These are phyloP conservation scores for Agonopterix alstromeriana DNA, from an alignment of 2,888 invertebrate genomes.

Conservation along the genomic window DNA sequence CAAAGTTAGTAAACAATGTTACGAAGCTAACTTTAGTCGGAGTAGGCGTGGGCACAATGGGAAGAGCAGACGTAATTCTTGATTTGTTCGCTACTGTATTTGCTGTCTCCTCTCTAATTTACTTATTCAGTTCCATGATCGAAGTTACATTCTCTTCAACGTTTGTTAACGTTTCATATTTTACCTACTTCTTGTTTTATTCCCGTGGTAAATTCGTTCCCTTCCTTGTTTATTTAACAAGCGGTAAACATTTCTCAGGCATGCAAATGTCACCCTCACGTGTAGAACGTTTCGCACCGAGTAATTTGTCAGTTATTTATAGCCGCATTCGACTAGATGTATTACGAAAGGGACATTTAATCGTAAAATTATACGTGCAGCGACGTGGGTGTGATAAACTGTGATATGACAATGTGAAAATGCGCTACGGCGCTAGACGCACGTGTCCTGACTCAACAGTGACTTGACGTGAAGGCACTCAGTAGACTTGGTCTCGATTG, in stretches of 20 bases:
- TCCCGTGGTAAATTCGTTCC: conserved; percentile 14
- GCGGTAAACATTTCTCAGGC: conserved; percentile 52
- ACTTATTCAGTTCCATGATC: too few species aligned
- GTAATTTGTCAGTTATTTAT: conserved; percentile 72
- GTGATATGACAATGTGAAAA: conserved; percentile 66
- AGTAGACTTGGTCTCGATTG: conserved; percentile 4
- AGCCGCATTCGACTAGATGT: conserved; percentile 46
- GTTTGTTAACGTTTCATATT: background rate
- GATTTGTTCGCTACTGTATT: background rate
- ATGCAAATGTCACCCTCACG: conserved; percentile 62
- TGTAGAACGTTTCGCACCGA: conserved; percentile 44
- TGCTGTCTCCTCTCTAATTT: too few species aligned
- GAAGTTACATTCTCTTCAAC: too few species aligned
- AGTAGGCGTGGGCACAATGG: background rate
- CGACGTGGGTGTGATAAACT: conserved; percentile 64
- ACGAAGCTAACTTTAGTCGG: conserved; percentile 1
- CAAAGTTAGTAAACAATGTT: conserved; percentile 14
- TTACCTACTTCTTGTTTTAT: conserved; percentile 9
- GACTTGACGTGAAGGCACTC: conserved; percentile 3
- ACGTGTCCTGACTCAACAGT: conserved; percentile 2
- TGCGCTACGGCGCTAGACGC: conserved; percentile 17
- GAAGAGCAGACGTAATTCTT: background rate
- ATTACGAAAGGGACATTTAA: conserved; percentile 62
- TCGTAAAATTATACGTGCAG: conserved; percentile 63
- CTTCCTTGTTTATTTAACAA: conserved; percentile 24